These are phyloP conservation scores for Acomys russatus DNA, from an alignment of 2,797 vertebrate genomes.

Conservation along the genomic window DNA sequence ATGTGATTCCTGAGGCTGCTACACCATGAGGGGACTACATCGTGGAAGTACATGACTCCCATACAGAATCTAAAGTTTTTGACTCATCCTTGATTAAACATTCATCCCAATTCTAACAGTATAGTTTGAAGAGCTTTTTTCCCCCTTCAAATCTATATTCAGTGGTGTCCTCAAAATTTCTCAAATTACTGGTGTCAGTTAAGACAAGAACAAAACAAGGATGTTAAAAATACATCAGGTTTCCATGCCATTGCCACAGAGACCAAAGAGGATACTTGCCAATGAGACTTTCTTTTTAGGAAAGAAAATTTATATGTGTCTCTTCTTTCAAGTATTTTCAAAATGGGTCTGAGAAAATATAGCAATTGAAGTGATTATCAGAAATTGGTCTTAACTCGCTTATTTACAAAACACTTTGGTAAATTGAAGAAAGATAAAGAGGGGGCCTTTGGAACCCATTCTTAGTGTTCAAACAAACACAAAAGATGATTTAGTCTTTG, in stretches of 20 bases:
- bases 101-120: constrained; percentile 76
- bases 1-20: not conserved
- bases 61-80: constrained; percentile 33
- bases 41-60: not conserved
- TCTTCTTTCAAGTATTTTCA: constrained; percentile 76
- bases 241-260: constrained; percentile 75
- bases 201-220: constrained; percentile 81
- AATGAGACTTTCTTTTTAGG: constrained; percentile 72
- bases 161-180: constrained; percentile 74
- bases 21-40: not conserved
- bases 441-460: not conserved
- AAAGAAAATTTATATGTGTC: constrained; percentile 78
- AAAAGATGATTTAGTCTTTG: not conserved
- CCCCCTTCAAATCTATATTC: constrained; percentile 77
- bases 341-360: constrained; percentile 68
- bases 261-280: constrained; percentile 62
- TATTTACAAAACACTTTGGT: constrained; percentile 52
- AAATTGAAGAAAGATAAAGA: not conserved
- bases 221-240: constrained; percentile 84
- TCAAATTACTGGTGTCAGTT: constrained; percentile 84
- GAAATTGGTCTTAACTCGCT: constrained; percentile 65
- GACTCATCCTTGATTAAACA: constrained; percentile 74
- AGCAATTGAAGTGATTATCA: constrained; percentile 71
- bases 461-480: not conserved
- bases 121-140: constrained; percentile 78